Evolutionary conservation across 2,797 vertebrate genomes (phyloP), one percentile per base, ranked within the genome.

Genomic region (Enteromius mattozi): DNA sequence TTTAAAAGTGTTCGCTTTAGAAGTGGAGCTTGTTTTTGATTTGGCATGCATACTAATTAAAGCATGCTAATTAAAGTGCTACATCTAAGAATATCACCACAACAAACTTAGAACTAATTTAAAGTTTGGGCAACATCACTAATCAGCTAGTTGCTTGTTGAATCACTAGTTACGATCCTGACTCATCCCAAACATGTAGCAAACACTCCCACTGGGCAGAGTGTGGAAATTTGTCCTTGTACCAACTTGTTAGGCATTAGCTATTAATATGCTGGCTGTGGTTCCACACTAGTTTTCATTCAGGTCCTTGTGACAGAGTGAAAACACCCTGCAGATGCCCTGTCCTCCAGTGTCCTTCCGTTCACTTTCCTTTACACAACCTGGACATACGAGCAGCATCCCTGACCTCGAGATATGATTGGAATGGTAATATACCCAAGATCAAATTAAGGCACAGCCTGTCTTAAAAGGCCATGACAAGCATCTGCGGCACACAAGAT

Each of bases 281-380:
- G 13, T 51, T 45, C 33, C 69, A 65, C 5, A 3, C 30, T 75
- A 21, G 70, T 82, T 75, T 75, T 82, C 42, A 65, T 75, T 82
- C 81, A 82, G 56, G 27, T 35, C 30, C 37, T 70, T 40, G 56
- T 75, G 42, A 65, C 59, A 3, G 56, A 45, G 37, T 51, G 80
- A 74, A 82, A 82, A 75, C 81, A 65, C 56, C 81, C 81, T 51
- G 70, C 30, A 65, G 81, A 82, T 74, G 70, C 21, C 56, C 70
- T 51, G 70, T 63, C 56, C 56, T 65, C 54, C 13, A 35, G 30
- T 45, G 80, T 82, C 80, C 70, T 82, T 82, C n/a, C 10, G 10
- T 82, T 49, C 42, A 13, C 70, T 72, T 81, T 13, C 54, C 40
- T 24, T 81, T 37, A 16, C 47, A 24, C 30, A 63, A 4, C 19